phyloP scores from a whole-genome alignment of 2,113 vertebrate genomes.

The Scalopus aquaticus region DNA sequence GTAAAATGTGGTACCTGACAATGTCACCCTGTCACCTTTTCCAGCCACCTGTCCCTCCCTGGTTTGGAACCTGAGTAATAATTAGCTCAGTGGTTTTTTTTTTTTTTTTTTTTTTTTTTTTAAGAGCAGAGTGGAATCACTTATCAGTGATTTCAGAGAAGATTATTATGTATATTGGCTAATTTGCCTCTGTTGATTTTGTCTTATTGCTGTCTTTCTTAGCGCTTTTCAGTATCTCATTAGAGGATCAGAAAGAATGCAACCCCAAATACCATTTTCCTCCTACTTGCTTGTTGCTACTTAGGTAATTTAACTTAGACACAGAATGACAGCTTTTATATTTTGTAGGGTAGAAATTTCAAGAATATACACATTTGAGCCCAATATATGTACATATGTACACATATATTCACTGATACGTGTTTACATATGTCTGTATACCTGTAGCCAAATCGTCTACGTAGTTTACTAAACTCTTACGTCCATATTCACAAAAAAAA shows the following conservation, averaged over 20 bases:
- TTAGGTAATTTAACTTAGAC: constrained; percentile 4
- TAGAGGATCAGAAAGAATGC: background rate
- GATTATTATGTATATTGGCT: background rate
- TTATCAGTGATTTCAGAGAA: background rate
- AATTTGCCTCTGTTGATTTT: background rate
- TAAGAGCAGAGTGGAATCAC: background rate
- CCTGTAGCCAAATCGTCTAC: background rate
- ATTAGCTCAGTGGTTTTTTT: background rate
- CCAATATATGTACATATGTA: background rate
- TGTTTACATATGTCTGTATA: background rate
- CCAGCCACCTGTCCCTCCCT: background rate
- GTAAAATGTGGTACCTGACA: background rate
- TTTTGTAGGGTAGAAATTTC: constrained; percentile 13
- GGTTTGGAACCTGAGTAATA: background rate
- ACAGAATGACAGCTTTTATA: background rate
- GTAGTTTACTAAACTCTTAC: constrained; percentile 5
- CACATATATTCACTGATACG: background rate
- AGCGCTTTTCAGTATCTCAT: background rate
- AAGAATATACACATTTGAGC: background rate
- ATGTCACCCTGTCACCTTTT: background rate
- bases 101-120: background rate
- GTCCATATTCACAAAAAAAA: background rate
- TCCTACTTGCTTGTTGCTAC: background rate
- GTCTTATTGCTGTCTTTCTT: background rate
- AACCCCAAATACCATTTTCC: background rate